Conservation (phyloP, 2,888 invertebrate genomes). For the Xestoiulus laeticollis region DNA sequence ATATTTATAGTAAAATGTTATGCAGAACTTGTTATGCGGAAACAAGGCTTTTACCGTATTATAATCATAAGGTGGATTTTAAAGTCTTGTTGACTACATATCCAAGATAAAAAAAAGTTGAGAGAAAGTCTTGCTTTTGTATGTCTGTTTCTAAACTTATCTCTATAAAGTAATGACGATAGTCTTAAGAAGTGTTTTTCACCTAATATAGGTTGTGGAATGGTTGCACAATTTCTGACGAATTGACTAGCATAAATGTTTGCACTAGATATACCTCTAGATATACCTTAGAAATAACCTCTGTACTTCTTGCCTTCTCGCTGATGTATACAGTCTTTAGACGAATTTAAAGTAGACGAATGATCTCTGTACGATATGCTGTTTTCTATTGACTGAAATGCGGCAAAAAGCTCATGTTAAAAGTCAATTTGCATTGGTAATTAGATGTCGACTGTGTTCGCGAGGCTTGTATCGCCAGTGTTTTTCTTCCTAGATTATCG, state of each 20-base stretch:
- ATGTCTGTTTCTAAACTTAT: background rate
- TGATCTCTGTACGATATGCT: background rate
- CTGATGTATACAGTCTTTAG: background rate
- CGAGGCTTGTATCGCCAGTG: background rate
- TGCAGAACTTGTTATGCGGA: no score
- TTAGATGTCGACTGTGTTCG: slow-evolving; percentile 4
- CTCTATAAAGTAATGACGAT: background rate
- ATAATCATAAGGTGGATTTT: no score
- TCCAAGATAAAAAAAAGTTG: no score
- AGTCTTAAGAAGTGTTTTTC: background rate
- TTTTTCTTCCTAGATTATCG: background rate
- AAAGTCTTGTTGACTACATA: no score
- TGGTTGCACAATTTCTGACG: background rate
- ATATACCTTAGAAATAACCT: background rate
- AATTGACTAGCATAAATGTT: background rate
- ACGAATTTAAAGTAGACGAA: background rate
- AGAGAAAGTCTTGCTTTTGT: no score
- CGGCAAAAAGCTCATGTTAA: slow-evolving; percentile 35
- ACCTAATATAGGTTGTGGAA: background rate
- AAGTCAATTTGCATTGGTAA: slow-evolving; percentile 41
- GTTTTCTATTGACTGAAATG: background rate
- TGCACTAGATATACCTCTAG: background rate
- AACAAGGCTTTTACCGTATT: no score
- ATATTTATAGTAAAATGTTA: no score
- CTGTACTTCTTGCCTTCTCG: background rate